These are phyloP conservation scores for Caenorhabditis japonica DNA, from an alignment of 2,888 invertebrate genomes.

Conservation along the genomic window DNA sequence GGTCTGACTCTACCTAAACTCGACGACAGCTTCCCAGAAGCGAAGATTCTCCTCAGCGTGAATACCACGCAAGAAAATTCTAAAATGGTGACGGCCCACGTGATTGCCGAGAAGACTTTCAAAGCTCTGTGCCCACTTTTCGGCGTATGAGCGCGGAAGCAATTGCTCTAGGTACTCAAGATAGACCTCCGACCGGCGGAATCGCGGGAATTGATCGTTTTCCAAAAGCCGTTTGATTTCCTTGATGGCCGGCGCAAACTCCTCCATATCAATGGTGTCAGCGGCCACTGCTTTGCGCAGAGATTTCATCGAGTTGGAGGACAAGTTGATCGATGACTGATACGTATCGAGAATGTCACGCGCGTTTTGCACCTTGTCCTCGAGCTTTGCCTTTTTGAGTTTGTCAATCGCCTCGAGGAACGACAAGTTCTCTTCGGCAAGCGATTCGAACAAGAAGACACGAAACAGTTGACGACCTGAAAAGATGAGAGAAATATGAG, in stretches of 20 bases:
- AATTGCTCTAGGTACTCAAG: constrained; percentile 65
- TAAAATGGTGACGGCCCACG: constrained; percentile 76
- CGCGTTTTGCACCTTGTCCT: constrained; percentile 67
- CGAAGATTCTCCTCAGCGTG: constrained; percentile 76
- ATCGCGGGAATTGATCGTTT: constrained; percentile 76
- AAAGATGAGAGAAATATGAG: constrained; percentile 8
- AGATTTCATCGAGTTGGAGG: constrained; percentile 70
- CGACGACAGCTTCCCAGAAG: constrained; percentile 74
- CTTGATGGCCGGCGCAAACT: constrained; percentile 71
- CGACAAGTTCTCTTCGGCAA: constrained; percentile 75
- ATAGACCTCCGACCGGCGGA: constrained; percentile 74
- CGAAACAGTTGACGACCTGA: constrained; percentile 74
- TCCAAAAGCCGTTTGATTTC: constrained; percentile 73
- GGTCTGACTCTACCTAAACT: no score
- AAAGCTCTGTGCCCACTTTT: constrained; percentile 73
- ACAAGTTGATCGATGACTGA: constrained; percentile 71
- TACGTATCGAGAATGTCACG: constrained; percentile 68
- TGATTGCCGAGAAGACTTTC: constrained; percentile 75
- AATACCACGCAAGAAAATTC: constrained; percentile 72
- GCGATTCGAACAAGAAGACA: constrained; percentile 71
- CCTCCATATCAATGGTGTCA: constrained; percentile 68
- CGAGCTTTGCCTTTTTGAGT: constrained; percentile 71
- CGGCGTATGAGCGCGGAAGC: constrained; percentile 73
- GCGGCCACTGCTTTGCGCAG: constrained; percentile 63
- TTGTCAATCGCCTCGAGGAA: constrained; percentile 73